Evolutionary conservation across 1,140 invertebrate genomes (phyloP), one percentile per base, ranked within the genome.

Genomic region (Drosophila mayri): DNA sequence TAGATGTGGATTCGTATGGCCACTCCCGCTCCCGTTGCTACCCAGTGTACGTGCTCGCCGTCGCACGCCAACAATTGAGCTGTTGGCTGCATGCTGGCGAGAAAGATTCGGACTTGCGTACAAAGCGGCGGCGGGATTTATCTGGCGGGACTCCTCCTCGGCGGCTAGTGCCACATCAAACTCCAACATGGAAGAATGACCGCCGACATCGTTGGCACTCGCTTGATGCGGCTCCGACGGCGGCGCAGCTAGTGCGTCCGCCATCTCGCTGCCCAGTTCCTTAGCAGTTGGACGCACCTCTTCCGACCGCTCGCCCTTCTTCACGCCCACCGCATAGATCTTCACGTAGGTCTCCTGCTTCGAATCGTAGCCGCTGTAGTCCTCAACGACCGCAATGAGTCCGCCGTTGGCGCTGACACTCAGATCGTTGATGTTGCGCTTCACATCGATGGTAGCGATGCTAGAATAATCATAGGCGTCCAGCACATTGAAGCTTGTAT

Each of bases 401-500:
- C 95, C 96, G 73, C 97, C 96, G 91, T 94, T 95, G 64, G 94
- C 94, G 70, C 96, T 96, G 57, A 96, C 95, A 25, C 95, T 95
- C 64, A 98, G 92, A 87, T 96, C 95, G 86, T 95, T 96, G 91
- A 96, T 96, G 86, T 95, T 98, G 91, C 95, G 95, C 91, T 97
- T 97, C 6, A 98, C 96, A 93, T 98, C 98, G 71, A 97, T 96
- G 0, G 98, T 99, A 0, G 97, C 97, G 96, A 99, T 99, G 78
- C 95, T 97, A 35, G 96, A 97, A 92, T 99, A 99, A 93, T 99
- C 98, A 65, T 95, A 95, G 8, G 98, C 95, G 94, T 99, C 98
- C 71, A 99, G 94, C 7, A 98, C 98, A 91, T 98, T 97, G 92
- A 99, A 99, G 46, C 97, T 98, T 22, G 97, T 97, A 62, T 90